These are phyloP conservation scores for Anolis apletophallus DNA, from an alignment of 2,797 vertebrate genomes.

Conservation along the genomic window DNA sequence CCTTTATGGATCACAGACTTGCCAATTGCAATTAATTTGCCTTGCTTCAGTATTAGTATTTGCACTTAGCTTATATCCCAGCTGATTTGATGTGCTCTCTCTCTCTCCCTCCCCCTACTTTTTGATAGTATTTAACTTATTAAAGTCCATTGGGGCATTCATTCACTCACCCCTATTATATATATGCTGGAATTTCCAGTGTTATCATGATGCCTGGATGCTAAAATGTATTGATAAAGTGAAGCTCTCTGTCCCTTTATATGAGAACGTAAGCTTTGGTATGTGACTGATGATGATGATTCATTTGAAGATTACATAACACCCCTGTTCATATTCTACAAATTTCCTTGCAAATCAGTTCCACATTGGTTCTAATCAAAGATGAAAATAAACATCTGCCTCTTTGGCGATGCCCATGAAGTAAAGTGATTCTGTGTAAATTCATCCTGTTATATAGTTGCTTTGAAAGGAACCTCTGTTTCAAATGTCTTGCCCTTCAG, in stretches of 20 bases:
- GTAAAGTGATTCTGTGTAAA: neutral
- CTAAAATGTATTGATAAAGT: neutral
- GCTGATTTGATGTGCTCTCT: neutral
- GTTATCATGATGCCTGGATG: neutral
- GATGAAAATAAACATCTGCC: neutral
- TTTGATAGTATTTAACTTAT: constrained; percentile 1
- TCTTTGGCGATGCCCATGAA: neutral
- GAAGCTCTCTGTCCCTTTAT: neutral
- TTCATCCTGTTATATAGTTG: constrained; percentile 24
- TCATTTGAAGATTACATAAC: constrained; percentile 47
- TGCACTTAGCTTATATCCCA: neutral
- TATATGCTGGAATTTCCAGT: neutral
- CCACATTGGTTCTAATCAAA: constrained; percentile 24
- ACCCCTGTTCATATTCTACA: constrained; percentile 32
- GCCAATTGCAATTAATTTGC: constrained; percentile 23
- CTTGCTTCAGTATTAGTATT: constrained; percentile 10
- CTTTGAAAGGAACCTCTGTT: constrained; percentile 45
- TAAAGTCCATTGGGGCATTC: neutral
- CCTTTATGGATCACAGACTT: neutral
- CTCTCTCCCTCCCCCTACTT: neutral
- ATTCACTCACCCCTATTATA: neutral
- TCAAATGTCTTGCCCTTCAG: neutral
- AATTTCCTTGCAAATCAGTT: neutral
- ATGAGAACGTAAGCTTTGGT: constrained; percentile 18
- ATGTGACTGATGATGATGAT: constrained; percentile 52